Evolutionary conservation across 2,797 vertebrate genomes (phyloP).

Genomic region (Pseudomugil tenellus): DNA sequence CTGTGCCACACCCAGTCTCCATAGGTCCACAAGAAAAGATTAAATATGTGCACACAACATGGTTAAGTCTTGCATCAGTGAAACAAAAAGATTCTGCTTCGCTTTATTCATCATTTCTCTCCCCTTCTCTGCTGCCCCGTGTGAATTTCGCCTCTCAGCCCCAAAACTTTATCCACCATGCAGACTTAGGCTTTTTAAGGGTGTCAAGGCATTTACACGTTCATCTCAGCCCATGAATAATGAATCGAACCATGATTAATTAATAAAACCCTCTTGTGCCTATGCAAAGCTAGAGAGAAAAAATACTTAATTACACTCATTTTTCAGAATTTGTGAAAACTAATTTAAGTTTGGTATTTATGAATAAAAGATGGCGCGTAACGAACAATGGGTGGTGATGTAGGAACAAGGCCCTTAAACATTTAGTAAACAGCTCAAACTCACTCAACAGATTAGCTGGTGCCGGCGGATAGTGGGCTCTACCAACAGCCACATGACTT

Average conservation of each 20-base stretch:
- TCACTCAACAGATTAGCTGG: conserved; percentile 56
- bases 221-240: conserved; percentile 80
- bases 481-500: conserved; percentile 15
- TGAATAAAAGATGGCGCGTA: conserved; percentile 84
- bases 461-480: conserved; percentile 23
- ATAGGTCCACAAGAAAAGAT: conserved; percentile 1
- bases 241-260: conserved; percentile 76
- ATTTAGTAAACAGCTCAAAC: conserved; percentile 76
- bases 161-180: conserved; percentile 34
- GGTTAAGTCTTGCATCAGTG: conserved; percentile 6
- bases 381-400: conserved; percentile 76
- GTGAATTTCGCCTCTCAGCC: conserved; percentile 19
- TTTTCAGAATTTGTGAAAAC: conserved; percentile 78
- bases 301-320: conserved; percentile 81
- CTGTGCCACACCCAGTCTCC: conserved; percentile 20
- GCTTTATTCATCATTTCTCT: conserved; percentile 13
- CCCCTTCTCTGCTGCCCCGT: not conserved
- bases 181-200: conserved; percentile 60
- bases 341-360: conserved; percentile 83
- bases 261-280: conserved; percentile 73
- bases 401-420: conserved; percentile 80
- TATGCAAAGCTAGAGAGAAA: conserved; percentile 57
- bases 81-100: conserved; percentile 9
- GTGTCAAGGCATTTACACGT: conserved; percentile 73
- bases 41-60: conserved; percentile 5